Conservation (phyloP, 2,113 vertebrate genomes). For the Dicentrarchus labrax region DNA sequence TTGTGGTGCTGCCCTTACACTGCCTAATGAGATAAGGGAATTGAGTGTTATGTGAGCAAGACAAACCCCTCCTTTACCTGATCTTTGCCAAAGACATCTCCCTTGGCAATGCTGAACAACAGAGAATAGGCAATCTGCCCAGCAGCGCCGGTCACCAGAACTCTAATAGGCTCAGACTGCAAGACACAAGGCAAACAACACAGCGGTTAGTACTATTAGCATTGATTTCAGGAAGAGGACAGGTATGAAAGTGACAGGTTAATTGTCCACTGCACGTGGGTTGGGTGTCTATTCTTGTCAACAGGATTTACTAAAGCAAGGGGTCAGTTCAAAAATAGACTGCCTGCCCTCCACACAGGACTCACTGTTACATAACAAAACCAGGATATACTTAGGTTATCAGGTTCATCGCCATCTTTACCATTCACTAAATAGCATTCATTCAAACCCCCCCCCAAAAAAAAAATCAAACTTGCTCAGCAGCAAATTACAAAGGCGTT, state of each 20-base stretch:
- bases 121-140: constrained; percentile 98
- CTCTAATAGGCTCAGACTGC: constrained; percentile 91
- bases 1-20: background rate
- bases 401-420: constrained; percentile 35
- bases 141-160: constrained; percentile 96
- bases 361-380: constrained; percentile 57
- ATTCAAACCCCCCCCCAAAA: background rate
- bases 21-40: constrained; percentile 37
- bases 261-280: constrained; percentile 21
- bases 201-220: background rate
- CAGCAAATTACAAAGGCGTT: background rate
- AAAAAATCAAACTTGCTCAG: background rate
- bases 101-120: constrained; percentile 95
- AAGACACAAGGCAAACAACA: constrained; percentile 61
- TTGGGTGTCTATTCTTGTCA: constrained; percentile 42
- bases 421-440: constrained; percentile 9
- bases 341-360: constrained; percentile 11
- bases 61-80: constrained; percentile 86
- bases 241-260: background rate
- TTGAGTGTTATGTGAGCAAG: background rate
- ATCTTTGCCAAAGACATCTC: constrained; percentile 97
- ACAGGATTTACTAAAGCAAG: constrained; percentile 45
- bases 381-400: constrained; percentile 42
- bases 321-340: constrained; percentile 73
- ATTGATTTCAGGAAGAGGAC: constrained; percentile 20